Conservation (phyloP, 2,888 invertebrate species). For the Hypercompe scribonia region DNA sequence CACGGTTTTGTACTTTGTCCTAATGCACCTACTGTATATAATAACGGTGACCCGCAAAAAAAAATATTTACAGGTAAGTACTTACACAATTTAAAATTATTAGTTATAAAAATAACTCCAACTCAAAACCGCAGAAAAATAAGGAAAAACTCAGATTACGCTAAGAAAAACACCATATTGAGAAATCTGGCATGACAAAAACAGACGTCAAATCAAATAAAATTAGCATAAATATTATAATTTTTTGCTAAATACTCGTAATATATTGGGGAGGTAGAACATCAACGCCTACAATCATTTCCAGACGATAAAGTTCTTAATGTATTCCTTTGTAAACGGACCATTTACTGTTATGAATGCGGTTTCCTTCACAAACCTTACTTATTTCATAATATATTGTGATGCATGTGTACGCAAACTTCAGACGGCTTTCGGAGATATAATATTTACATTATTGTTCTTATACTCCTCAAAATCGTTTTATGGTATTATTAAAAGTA, state of each 20-base stretch:
- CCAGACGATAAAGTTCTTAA: constrained; percentile 71
- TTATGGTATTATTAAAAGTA: neutral
- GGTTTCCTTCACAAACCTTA: constrained; percentile 65
- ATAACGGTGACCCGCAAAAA: no score
- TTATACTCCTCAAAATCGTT: neutral
- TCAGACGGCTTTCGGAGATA: constrained; percentile 10
- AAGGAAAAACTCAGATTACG: neutral
- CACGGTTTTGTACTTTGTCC: no score
- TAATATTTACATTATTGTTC: neutral
- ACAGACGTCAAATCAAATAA: constrained; percentile 18
- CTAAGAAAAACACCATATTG: neutral
- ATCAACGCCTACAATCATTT: constrained; percentile 61
- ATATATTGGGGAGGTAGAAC: constrained; percentile 46
- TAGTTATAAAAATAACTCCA: constrained; percentile 1
- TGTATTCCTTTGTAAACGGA: constrained; percentile 70
- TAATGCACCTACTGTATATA: no score
- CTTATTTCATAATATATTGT: constrained; percentile 67
- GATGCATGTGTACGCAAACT: constrained; percentile 46
- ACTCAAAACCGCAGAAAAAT: constrained; percentile 6
- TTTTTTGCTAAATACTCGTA: constrained; percentile 22
- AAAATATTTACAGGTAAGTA: neutral
- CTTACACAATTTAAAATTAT: neutral
- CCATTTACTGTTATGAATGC: constrained; percentile 74
- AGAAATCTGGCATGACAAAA: constrained; percentile 7
- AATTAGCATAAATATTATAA: constrained; percentile 21